These are phyloP conservation scores for Campoplex nolae DNA, from an alignment of 2,888 invertebrate genomes.

Conservation along the genomic window DNA sequence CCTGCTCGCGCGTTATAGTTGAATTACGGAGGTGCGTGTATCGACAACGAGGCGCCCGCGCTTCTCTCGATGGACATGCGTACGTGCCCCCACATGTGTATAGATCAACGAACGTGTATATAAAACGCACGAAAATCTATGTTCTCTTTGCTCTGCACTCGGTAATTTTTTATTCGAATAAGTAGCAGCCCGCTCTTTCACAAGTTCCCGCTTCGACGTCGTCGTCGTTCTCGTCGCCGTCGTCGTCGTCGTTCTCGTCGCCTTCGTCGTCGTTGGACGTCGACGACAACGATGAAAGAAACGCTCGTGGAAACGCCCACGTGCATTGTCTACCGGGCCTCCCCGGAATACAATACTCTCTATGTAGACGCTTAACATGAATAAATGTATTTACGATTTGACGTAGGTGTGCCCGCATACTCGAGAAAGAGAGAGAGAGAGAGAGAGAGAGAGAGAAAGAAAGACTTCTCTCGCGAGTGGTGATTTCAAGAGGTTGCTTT, in stretches of 20 bases:
- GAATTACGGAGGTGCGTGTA: slow-evolving; percentile 65
- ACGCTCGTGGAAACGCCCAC: slow-evolving; percentile 80
- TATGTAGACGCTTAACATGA: slow-evolving; percentile 80
- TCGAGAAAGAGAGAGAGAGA: slow-evolving; percentile 45
- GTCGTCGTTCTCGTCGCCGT: slow-evolving; percentile 19
- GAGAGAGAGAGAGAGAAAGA: neutral
- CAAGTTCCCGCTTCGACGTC: slow-evolving; percentile 46
- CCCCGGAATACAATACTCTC: slow-evolving; percentile 82
- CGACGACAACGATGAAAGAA: slow-evolving; percentile 75
- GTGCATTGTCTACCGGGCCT: slow-evolving; percentile 82
- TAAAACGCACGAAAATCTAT: neutral
- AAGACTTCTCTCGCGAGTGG: slow-evolving; percentile 15
- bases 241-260: slow-evolving; percentile 59
- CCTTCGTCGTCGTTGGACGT: slow-evolving; percentile 48
- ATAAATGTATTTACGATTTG: slow-evolving; percentile 83
- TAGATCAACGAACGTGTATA: neutral
- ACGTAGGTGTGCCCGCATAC: slow-evolving; percentile 71
- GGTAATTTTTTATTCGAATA: slow-evolving; percentile 38
- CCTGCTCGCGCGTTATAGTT: slow-evolving; percentile 52
- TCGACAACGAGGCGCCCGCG: slow-evolving; percentile 65
- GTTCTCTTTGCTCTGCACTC: slow-evolving; percentile 49
- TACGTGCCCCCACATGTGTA: slow-evolving; percentile 8
- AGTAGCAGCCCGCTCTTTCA: slow-evolving; percentile 29
- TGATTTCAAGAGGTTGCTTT: slow-evolving; percentile 51
- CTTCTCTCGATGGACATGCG: slow-evolving; percentile 43